phyloP scores from a whole-genome alignment of 2,888 invertebrate genomes.

The Dryomyza anilis region DNA sequence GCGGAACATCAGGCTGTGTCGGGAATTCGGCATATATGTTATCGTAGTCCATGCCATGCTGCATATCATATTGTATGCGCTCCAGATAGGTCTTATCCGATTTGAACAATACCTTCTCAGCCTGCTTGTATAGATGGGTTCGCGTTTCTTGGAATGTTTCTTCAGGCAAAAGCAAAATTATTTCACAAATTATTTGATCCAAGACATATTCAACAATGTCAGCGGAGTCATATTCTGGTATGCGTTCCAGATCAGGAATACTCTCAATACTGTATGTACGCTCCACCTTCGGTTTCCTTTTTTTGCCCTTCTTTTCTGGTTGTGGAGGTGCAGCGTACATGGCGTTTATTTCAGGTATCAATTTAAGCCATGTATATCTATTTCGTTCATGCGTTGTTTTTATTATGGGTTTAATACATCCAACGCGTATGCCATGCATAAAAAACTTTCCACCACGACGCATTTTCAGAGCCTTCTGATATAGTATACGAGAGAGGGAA shows the following conservation, averaged over 20 bases:
- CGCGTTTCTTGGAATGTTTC: slow-evolving; percentile 29
- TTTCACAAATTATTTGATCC: slow-evolving; percentile 42
- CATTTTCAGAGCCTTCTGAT: slow-evolving; percentile 60
- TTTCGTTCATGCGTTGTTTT: slow-evolving; percentile 42
- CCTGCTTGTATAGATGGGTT: slow-evolving; percentile 44
- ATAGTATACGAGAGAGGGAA: slow-evolving; percentile 65
- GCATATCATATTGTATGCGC: slow-evolving; percentile 45
- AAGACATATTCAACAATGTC: slow-evolving; percentile 48
- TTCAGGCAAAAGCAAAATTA: slow-evolving; percentile 43
- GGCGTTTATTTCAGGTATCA: slow-evolving; percentile 41
- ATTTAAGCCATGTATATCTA: slow-evolving; percentile 45
- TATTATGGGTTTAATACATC: slow-evolving; percentile 49
- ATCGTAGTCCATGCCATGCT: slow-evolving; percentile 51
- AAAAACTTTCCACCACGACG: slow-evolving; percentile 56
- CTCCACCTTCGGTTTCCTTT: slow-evolving; percentile 30
- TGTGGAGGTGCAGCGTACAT: background rate
- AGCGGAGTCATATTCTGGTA: slow-evolving; percentile 40
- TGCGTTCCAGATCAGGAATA: slow-evolving; percentile 46
- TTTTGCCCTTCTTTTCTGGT: slow-evolving; percentile 8
- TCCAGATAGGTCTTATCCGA: slow-evolving; percentile 52
- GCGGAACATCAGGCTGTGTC: slow-evolving; percentile 56
- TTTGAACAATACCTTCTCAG: slow-evolving; percentile 48
- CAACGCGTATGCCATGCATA: slow-evolving; percentile 67
- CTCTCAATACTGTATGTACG: slow-evolving; percentile 51
- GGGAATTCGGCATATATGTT: slow-evolving; percentile 61